Evolutionary conservation across 2,113 vertebrate genomes (phyloP).

Genomic region (Microcebus lehilahytsara): DNA sequence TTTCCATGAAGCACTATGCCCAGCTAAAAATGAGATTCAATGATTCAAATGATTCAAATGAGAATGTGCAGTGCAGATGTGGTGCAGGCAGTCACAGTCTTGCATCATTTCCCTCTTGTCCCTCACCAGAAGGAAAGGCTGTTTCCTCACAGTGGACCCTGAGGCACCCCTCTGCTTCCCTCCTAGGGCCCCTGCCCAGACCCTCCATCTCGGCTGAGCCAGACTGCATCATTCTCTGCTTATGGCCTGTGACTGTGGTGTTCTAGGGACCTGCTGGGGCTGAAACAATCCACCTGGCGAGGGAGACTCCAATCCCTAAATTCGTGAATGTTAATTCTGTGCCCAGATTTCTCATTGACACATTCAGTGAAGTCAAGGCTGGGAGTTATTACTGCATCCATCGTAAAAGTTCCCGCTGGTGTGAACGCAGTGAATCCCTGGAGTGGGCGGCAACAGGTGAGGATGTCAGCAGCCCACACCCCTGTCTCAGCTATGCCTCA

Average conservation of each 20-base stretch:
- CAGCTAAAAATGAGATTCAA: no score
- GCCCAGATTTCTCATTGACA: rapidly evolving
- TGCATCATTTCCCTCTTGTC: neutral
- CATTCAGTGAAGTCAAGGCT: neutral
- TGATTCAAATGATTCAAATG: no score
- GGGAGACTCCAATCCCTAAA: rapidly evolving
- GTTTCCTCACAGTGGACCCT: neutral
- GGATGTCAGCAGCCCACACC: neutral
- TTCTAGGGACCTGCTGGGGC: neutral
- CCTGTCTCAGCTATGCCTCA: neutral
- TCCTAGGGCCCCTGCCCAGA: neutral
- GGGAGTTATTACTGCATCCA: neutral
- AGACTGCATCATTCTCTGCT: rapidly evolving
- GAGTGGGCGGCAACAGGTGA: neutral
- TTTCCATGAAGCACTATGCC: neutral
- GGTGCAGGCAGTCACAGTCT: rapidly evolving
- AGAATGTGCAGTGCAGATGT: no score
- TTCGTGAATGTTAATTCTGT: rapidly evolving
- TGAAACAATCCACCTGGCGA: rapidly evolving
- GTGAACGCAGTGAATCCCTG: neutral
- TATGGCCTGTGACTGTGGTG: neutral
- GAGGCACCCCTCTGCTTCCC: neutral
- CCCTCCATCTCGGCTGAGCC: neutral
- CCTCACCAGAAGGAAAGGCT: neutral
- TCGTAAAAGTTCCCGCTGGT: neutral